A percentile compares a stretch with the other conserved stretches of the same genome.
These are phyloP conservation scores for Lacanobia wlatinum DNA, from an alignment of 2,888 invertebrate species.

Conservation along the genomic window DNA sequence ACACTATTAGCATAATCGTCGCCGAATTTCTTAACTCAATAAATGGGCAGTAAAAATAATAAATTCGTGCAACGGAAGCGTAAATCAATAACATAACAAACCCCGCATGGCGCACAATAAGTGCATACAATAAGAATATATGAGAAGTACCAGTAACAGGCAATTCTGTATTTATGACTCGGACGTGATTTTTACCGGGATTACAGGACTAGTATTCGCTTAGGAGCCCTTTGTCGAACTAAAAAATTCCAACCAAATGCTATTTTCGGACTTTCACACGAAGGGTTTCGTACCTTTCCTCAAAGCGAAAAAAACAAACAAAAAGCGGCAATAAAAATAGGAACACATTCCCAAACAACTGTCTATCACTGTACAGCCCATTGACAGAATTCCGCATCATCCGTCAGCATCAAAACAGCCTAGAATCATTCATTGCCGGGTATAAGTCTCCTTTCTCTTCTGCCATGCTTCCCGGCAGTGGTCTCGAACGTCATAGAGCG, in stretches of 20 bases:
- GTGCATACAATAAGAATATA: neutral
- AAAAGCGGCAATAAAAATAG: no score
- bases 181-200: neutral
- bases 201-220: neutral
- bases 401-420: no score
- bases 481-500: no score
- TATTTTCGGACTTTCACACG: no score
- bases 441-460: no score
- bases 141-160: constrained; percentile 22
- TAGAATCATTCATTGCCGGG: no score
- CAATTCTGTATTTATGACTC: neutral
- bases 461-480: no score
- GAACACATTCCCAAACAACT: no score
- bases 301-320: no score
- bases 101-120: constrained; percentile 39
- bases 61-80: constrained; percentile 49
- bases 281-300: no score
- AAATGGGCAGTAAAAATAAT: constrained; percentile 50
- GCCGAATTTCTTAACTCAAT: constrained; percentile 30
- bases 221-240: neutral
- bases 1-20: neutral
- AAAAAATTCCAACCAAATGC: neutral
- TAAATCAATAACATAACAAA: constrained; percentile 48
- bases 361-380: no score
- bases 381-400: no score